A percentile compares a stretch with the other conserved stretches of the same genome.
Conservation (phyloP, 2,888 invertebrate species). For the Nesidiocoris tenuis region DNA sequence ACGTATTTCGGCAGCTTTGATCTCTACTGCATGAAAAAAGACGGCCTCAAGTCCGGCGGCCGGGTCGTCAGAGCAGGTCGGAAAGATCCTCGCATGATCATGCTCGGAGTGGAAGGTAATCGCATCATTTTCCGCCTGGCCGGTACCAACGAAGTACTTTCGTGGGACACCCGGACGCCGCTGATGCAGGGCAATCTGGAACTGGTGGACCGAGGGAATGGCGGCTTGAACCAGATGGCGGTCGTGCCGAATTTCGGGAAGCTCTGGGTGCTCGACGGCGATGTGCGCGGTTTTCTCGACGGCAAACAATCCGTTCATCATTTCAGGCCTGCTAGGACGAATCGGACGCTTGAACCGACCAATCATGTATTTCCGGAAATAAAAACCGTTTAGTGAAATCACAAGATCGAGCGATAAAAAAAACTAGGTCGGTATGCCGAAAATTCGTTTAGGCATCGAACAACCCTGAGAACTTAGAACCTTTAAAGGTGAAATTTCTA, state of each 20-base stretch:
- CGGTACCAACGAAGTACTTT: slow-evolving; percentile 49
- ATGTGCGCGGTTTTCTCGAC: slow-evolving; percentile 51
- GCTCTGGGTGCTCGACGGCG: slow-evolving; percentile 51
- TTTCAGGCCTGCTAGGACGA: slow-evolving; percentile 21
- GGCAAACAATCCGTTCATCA: slow-evolving; percentile 43
- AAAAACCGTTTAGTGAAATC: too few relatives aligned
- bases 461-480: too few relatives aligned
- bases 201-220: slow-evolving; percentile 41
- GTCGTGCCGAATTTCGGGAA: slow-evolving; percentile 47
- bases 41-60: slow-evolving; percentile 57
- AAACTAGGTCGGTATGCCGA: not conserved
- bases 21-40: slow-evolving; percentile 62
- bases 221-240: slow-evolving; percentile 40
- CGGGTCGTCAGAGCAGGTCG: slow-evolving; percentile 58
- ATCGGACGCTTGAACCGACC: too few relatives aligned
- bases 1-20: slow-evolving; percentile 65
- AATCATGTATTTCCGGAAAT: too few relatives aligned
- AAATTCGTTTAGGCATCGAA: not conserved
- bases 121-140: slow-evolving; percentile 43
- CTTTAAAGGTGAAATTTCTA: too few relatives aligned
- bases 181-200: slow-evolving; percentile 43
- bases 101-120: slow-evolving; percentile 64
- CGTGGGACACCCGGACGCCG: slow-evolving; percentile 60
- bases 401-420: too few relatives aligned
- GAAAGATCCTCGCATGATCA: slow-evolving; percentile 61